phyloP scores from a whole-genome alignment of 2,113 vertebrate species.

The Rutilus rutilus region DNA sequence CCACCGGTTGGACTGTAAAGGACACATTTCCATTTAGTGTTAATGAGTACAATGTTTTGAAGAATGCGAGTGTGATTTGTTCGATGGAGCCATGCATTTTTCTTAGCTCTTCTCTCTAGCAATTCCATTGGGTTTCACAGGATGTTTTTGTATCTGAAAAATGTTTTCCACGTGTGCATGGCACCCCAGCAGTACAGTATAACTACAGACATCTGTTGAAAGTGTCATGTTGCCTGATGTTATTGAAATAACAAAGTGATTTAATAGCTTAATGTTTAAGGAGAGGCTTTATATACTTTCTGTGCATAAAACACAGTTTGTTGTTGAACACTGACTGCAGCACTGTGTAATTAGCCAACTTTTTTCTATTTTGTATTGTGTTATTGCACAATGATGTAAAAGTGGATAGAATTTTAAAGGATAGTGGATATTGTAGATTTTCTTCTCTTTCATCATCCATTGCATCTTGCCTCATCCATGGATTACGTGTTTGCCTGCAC shows the following conservation, averaged over 20 bases:
- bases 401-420: background rate
- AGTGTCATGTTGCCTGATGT: slow-evolving; percentile 9
- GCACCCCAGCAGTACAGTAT: background rate
- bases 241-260: background rate
- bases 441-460: background rate
- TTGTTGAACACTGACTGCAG: background rate
- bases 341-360: background rate
- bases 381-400: background rate
- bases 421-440: background rate
- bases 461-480: slow-evolving; percentile 10
- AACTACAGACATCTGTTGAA: background rate
- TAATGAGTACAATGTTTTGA: background rate
- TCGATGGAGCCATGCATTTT: background rate
- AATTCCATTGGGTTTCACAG: background rate
- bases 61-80: background rate
- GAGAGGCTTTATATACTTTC: background rate
- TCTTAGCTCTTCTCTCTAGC: background rate
- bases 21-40: background rate
- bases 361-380: background rate
- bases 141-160: slow-evolving; percentile 2
- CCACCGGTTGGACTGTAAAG: background rate
- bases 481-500: background rate
- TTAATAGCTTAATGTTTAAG: background rate
- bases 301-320: background rate
- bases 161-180: background rate